Evolutionary conservation across 1,140 invertebrate genomes (phyloP).

Genomic region (Musca domestica): DNA sequence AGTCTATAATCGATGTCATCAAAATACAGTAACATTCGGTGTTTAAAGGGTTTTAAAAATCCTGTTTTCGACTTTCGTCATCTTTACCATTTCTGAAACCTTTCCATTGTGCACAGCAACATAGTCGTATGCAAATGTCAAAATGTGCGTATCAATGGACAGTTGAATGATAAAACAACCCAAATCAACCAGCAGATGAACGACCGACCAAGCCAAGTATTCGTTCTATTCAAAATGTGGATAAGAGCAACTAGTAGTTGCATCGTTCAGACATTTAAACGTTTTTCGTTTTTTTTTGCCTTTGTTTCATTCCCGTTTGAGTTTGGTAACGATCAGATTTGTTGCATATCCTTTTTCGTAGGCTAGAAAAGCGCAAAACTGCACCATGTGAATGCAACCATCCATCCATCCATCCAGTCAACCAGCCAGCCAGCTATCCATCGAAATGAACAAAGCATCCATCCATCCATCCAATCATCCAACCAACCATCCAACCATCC

Average conservation of each 20-base stretch:
- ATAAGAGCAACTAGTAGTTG: slow-evolving; percentile 1
- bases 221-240: too few relatives aligned
- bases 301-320: background rate
- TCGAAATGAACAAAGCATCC: slow-evolving; percentile 14
- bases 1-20: too few relatives aligned
- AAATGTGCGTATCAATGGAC: slow-evolving; percentile 9
- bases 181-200: background rate
- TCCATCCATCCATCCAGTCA: background rate
- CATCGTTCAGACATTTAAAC: too few relatives aligned
- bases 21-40: too few relatives aligned
- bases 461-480: background rate
- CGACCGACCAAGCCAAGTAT: background rate
- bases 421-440: background rate
- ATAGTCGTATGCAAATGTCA: background rate
- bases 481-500: too few relatives aligned
- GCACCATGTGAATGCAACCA: background rate
- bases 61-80: too few relatives aligned
- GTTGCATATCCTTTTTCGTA: slow-evolving; percentile 1
- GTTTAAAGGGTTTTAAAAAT: too few relatives aligned
- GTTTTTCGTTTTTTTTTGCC: background rate
- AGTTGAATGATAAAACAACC: background rate
- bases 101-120: too few relatives aligned
- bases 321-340: background rate
- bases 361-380: background rate
- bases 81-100: too few relatives aligned